Base-by-base conservation (phyloP, 1,140 invertebrate genomes). In the Aphelinus certus region DNA sequence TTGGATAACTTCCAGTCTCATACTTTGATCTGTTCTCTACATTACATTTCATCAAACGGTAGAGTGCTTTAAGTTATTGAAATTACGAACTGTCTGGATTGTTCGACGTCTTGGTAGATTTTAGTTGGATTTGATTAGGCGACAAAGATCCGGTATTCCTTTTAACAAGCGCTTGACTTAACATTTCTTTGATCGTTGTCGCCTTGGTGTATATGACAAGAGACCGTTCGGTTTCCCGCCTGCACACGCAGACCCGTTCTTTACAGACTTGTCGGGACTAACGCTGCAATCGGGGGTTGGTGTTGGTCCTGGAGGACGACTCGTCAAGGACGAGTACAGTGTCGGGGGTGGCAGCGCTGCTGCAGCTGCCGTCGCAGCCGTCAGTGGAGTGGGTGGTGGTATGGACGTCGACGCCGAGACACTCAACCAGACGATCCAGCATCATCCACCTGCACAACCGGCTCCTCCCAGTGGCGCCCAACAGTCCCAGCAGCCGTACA, bases 211-310 rank as follows among this genome's bases (percentile, higher is more conserved):
- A 85, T 87, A 84, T 76, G 68, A 70, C 42, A 53, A 84, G 57
- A 84, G 79, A 86, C 84, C 85, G 83, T 81, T 84, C 85, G 83
- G 82, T 87, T 86, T 85, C 80, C 85, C 83, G 5, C 61, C 67
- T 71, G 62, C 75, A 76, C 84, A 83, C 85, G 85, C 86, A 88
- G 87, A 88, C 81, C 87, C 87, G 79, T 88, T 86, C 81, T 87
- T 91, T 91, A 82, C 88, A 94, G 95, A 97, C 91, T 88, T 97
- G 60, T 96, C 95, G 65, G 94, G 95, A 5, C 87, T 97, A 47
- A 95, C 94, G 53, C 88, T 97, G 62, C 94, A 96, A 84, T 93
- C 94, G 4, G 85, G 85, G 10, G 87, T 88, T 10, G 86, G 86
- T 48, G 86, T 88, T 1, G 92, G 93, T 10, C 87, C 87, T 5